Evolutionary conservation across 2,888 invertebrate genomes (phyloP).

Genomic region (Drosophila histrio): DNA sequence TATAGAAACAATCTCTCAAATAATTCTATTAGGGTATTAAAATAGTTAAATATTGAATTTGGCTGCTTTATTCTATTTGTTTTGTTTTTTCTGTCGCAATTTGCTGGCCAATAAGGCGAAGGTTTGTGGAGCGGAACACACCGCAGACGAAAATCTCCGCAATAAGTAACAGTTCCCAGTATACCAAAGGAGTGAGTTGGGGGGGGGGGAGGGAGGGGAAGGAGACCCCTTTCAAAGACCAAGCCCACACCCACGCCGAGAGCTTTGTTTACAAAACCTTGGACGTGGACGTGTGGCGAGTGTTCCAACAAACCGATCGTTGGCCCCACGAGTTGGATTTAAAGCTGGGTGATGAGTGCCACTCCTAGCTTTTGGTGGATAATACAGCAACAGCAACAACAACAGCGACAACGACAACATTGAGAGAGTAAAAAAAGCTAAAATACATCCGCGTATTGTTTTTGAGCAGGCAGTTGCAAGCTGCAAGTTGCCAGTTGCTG

Average conservation of each 20-base stretch:
- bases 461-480: constrained; percentile 21
- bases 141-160: constrained; percentile 26
- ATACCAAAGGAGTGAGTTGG: neutral
- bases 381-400: constrained; percentile 40
- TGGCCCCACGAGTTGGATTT: constrained; percentile 55
- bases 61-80: constrained; percentile 9
- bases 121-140: constrained; percentile 69
- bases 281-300: constrained; percentile 66
- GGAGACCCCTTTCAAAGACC: constrained; percentile 32
- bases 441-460: constrained; percentile 78
- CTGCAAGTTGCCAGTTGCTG: neutral
- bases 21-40: constrained; percentile 5
- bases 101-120: constrained; percentile 41
- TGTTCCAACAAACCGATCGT: constrained; percentile 50
- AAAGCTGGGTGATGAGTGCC: constrained; percentile 67
- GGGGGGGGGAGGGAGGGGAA: neutral
- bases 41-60: constrained; percentile 25
- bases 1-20: neutral
- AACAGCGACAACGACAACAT: neutral
- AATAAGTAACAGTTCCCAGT: constrained; percentile 19
- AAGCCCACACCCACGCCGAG: constrained; percentile 68
- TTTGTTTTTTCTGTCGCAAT: constrained; percentile 37
- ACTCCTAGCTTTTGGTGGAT: constrained; percentile 71
- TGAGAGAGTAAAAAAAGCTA: constrained; percentile 16
- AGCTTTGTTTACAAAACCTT: constrained; percentile 74